Conservation (phyloP, 2,888 invertebrate genomes). For the Scaptomyza reducta region DNA sequence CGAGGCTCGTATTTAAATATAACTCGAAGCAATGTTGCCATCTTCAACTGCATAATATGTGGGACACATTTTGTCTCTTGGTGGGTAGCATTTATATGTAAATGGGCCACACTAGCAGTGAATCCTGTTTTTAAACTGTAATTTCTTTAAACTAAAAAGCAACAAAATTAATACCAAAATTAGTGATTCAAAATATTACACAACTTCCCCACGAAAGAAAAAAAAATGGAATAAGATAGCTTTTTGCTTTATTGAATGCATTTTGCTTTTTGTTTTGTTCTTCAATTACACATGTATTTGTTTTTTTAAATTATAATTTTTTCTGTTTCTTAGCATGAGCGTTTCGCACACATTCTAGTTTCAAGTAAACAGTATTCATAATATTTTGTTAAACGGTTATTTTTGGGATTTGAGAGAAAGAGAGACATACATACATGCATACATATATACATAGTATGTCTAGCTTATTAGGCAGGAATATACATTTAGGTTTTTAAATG, state of each 20-base stretch:
- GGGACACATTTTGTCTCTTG: no score
- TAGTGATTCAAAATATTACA: no score
- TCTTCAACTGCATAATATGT: no score
- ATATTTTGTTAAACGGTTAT: neutral
- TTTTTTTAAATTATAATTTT: constrained; percentile 46
- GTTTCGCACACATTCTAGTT: constrained; percentile 15
- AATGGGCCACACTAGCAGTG: no score
- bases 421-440: neutral
- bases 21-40: no score
- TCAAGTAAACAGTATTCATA: neutral
- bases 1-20: no score
- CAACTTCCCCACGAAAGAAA: no score
- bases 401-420: neutral
- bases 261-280: constrained; percentile 37
- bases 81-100: no score
- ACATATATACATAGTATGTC: no score
- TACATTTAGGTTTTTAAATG: neutral
- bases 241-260: constrained; percentile 56
- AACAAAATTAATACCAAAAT: no score
- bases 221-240: constrained; percentile 17
- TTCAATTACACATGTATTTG: constrained; percentile 42
- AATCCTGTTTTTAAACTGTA: no score
- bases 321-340: constrained; percentile 19
- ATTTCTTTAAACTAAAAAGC: no score
- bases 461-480: neutral